These are phyloP conservation scores for Anser cygnoides DNA, from an alignment of 2,113 vertebrate genomes.

Conservation along the genomic window DNA sequence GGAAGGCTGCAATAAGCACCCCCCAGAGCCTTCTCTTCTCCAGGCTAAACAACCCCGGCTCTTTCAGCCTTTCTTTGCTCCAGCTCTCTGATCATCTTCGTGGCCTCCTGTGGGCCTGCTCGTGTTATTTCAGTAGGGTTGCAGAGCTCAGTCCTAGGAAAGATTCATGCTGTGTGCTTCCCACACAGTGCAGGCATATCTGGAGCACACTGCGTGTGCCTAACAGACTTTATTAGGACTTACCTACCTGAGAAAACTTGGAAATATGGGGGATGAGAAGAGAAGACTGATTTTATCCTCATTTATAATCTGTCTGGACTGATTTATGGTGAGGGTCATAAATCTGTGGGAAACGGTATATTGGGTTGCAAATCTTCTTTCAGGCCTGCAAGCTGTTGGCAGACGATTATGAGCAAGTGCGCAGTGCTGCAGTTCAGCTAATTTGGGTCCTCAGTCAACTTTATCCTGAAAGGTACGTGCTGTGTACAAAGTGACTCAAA, in stretches of 20 bases:
- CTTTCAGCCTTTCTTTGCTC: too few relatives aligned
- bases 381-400: constrained; percentile 93
- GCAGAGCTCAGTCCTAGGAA: background rate
- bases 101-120: too few relatives aligned
- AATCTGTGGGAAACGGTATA: background rate
- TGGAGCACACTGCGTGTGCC: background rate
- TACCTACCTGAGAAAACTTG: background rate
- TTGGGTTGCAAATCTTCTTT: background rate
- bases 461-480: constrained; percentile 90
- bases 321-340: background rate
- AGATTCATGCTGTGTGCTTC: background rate
- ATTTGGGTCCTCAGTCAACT: constrained; percentile 96
- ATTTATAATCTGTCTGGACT: background rate
- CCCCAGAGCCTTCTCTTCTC: too few relatives aligned
- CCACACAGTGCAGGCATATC: background rate
- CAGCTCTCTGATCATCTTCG: too few relatives aligned
- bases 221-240: background rate
- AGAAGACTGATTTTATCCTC: background rate
- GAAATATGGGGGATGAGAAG: background rate
- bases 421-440: constrained; percentile 94
- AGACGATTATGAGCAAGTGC: constrained; percentile 97
- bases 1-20: too few relatives aligned
- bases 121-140: background rate
- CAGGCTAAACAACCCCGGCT: too few relatives aligned
- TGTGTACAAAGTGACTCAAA: background rate